phyloP scores from a whole-genome alignment of 2,113 vertebrate species.

The Turnix velox region DNA sequence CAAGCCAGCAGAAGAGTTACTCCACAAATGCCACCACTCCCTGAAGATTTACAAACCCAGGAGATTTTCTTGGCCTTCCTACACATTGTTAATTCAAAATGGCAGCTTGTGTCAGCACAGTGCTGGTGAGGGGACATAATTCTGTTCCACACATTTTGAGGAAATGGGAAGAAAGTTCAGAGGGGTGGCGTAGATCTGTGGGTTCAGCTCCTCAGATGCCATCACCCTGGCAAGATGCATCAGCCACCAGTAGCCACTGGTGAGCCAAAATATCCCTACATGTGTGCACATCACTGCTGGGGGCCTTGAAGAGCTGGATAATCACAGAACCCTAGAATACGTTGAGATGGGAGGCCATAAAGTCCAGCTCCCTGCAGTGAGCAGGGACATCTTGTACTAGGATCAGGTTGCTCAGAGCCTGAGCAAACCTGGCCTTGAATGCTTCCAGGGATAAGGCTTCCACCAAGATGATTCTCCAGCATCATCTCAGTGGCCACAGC shows the following conservation, averaged over 20 bases:
- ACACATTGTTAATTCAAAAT: not conserved
- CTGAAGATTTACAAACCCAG: not conserved
- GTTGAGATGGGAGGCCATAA: too few relatives aligned
- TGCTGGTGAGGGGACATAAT: not conserved
- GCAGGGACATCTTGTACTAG: too few relatives aligned
- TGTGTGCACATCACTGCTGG: accelerated
- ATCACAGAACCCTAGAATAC: too few relatives aligned
- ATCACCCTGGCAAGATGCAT: not conserved
- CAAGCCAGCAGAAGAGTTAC: not conserved
- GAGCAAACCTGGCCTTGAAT: too few relatives aligned
- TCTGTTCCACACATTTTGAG: not conserved
- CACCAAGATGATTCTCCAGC: not conserved
- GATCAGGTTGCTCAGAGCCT: too few relatives aligned
- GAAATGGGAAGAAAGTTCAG: not conserved
- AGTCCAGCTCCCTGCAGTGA: too few relatives aligned
- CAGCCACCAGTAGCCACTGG: not conserved
- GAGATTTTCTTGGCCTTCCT: not conserved
- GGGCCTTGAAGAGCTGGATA: not conserved
- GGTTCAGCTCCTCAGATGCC: not conserved
- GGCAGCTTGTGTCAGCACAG: accelerated
- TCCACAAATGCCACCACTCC: not conserved
- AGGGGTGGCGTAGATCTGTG: not conserved
- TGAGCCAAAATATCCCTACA: not conserved
- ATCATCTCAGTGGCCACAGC: not conserved
- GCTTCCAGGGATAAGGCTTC: too few relatives aligned